phyloP scores from a whole-genome alignment of 2,888 invertebrate genomes.

The Leucophenga montana region DNA sequence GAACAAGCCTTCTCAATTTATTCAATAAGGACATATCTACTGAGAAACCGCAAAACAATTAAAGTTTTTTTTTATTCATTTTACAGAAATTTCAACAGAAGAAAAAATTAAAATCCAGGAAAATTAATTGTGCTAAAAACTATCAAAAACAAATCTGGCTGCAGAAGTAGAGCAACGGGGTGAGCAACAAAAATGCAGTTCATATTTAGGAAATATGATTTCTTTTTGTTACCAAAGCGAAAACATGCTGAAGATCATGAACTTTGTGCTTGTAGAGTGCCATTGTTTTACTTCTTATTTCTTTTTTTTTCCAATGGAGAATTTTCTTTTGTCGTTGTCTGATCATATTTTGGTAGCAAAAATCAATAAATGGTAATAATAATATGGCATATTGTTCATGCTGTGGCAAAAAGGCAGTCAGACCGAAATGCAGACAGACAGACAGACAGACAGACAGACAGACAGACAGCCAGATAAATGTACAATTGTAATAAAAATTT shows the following conservation, averaged over 20 bases:
- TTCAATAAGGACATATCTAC: too few relatives aligned
- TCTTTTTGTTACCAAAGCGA: constrained; percentile 26
- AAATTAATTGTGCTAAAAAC: constrained; percentile 5
- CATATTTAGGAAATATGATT: constrained; percentile 26
- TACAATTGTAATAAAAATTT: constrained; percentile 11
- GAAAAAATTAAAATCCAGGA: neutral
- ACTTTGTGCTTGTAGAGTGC: constrained; percentile 41
- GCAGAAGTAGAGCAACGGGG: neutral
- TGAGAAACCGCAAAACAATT: too few relatives aligned
- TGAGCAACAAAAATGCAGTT: neutral
- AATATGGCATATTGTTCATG: constrained; percentile 39
- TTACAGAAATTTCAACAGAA: too few relatives aligned
- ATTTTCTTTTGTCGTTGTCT: constrained; percentile 10
- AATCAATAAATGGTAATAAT: constrained; percentile 57
- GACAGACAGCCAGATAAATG: neutral
- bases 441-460: too few relatives aligned
- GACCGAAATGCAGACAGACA: too few relatives aligned
- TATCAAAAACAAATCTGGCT: neutral
- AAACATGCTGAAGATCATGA: constrained; percentile 56
- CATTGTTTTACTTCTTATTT: constrained; percentile 12
- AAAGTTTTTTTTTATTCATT: too few relatives aligned
- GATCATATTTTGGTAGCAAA: constrained; percentile 58
- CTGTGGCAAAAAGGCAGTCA: too few relatives aligned
- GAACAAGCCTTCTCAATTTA: too few relatives aligned
- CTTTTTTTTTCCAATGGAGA: constrained; percentile 20